Base-by-base conservation (phyloP, 1,140 invertebrate species). In the Penaeus japonicus region DNA sequence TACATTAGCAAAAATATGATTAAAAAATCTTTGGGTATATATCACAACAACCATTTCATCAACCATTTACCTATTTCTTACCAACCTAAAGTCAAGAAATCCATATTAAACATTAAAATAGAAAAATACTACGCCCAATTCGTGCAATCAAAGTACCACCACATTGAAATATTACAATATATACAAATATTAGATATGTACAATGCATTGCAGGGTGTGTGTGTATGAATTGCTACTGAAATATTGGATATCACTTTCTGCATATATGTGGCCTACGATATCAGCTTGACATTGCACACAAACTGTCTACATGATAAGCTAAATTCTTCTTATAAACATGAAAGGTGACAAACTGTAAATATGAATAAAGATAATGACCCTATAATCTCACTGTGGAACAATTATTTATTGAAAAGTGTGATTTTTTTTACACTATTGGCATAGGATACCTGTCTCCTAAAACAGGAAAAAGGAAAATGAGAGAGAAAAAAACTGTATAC, bases 141-240 rank as follows among this genome's bases (percentile, higher is more conserved):
- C 85, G 77, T 86, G 85, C 85, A 86, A 17, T 35, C n/a, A 54
- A 83, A 83, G 55, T 62, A 83, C 80, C 75, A 85, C 84, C 84
- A 85, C 84, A 85, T 77, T 32, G 27, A 81, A 47, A 81, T 57
- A 59, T 57, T 62, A 83, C 59, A 83, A 35, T 47, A 82, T 82
- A 62, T 83, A 83, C 81, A 83, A 83, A 83, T 83, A 83, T 73
- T 73, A 73, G n/a, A 24, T 27, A 73, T 73, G 70, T 73, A n/a
- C 20, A 24, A 24, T 73, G 70, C 70, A 73, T 73, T 73, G 70
- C 70, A 73, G 70, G 70, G 70, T 27, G 70, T 7, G 10, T 32
- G 27, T 32, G 35, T 27, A 30, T 73, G 70, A 32, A 73, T 73
- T 73, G 70, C 70, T 27, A 73, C 70, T 73, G 17, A 30, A 30